These are phyloP conservation scores for Periophthalmodon schlosseri DNA, from an alignment of 2,113 vertebrate genomes.

Conservation along the genomic window DNA sequence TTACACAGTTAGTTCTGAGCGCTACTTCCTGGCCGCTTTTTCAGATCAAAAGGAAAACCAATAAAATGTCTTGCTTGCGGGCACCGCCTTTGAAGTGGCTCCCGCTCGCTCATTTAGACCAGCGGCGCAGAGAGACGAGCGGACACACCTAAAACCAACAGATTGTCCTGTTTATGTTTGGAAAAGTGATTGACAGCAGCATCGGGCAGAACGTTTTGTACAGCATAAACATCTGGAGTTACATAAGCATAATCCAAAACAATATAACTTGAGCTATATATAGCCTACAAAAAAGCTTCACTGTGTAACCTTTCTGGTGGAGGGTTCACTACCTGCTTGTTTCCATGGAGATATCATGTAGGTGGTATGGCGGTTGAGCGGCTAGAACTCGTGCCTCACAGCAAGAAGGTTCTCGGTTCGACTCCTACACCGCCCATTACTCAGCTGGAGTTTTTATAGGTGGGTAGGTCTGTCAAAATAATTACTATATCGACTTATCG, in stretches of 20 bases:
- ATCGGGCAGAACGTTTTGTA: background rate
- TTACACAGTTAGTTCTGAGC: slow-evolving; percentile 61
- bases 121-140: slow-evolving; percentile 45
- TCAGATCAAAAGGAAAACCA: slow-evolving; percentile 80
- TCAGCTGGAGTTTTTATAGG: too few species aligned
- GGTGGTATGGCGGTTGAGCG: too few species aligned
- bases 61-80: slow-evolving; percentile 71
- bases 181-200: slow-evolving; percentile 34
- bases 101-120: slow-evolving; percentile 59
- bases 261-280: background rate
- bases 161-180: slow-evolving; percentile 41
- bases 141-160: slow-evolving; percentile 39
- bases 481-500: too few species aligned
- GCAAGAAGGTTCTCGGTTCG: too few species aligned
- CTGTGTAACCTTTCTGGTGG: too few species aligned
- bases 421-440: too few species aligned
- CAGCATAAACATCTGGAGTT: background rate
- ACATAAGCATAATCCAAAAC: background rate
- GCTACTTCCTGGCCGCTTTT: slow-evolving; percentile 40
- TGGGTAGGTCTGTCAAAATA: too few species aligned
- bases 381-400: too few species aligned
- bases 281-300: too few species aligned
- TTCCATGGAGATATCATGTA: too few species aligned
- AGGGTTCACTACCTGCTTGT: too few species aligned
- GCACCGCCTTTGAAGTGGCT: slow-evolving; percentile 77